Evolutionary conservation across 2,113 vertebrate genomes (phyloP).

Genomic region (Esox niger): DNA sequence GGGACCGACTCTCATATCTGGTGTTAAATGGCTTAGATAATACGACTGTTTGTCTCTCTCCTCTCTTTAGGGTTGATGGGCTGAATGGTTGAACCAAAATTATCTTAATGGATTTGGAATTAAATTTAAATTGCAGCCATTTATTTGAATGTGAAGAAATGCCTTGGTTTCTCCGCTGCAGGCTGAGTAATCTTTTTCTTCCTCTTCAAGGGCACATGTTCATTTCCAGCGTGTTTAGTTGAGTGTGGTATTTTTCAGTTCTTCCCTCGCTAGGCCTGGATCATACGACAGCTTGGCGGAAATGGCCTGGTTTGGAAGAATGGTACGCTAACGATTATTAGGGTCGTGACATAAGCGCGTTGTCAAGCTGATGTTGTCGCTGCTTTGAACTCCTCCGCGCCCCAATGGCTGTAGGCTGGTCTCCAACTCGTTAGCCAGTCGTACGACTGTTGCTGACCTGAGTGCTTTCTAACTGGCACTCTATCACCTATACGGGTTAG

Average conservation of each 20-base stretch:
- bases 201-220: constrained; percentile 9
- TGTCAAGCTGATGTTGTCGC: constrained; percentile 14
- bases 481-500: no score
- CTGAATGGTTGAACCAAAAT: constrained; percentile 61
- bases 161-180: background rate
- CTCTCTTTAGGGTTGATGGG: constrained; percentile 35
- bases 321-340: constrained; percentile 27
- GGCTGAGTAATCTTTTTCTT: constrained; percentile 9
- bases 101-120: constrained; percentile 66
- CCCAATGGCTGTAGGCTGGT: constrained; percentile 34
- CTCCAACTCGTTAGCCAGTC: constrained; percentile 47
- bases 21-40: constrained; percentile 68
- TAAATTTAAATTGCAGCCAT: constrained; percentile 64
- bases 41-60: constrained; percentile 63
- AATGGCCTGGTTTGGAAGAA: constrained; percentile 1
- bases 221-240: background rate
- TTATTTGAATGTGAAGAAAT: constrained; percentile 46
- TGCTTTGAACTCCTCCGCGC: constrained; percentile 21
- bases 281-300: background rate
- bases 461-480: no score
- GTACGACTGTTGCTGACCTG: constrained; percentile 12
- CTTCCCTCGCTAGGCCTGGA: no score
- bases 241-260: no score
- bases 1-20: constrained; percentile 54
- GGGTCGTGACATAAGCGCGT: constrained; percentile 33